These are phyloP conservation scores for Perca flavescens DNA, from an alignment of 2,113 vertebrate genomes.

Conservation along the genomic window DNA sequence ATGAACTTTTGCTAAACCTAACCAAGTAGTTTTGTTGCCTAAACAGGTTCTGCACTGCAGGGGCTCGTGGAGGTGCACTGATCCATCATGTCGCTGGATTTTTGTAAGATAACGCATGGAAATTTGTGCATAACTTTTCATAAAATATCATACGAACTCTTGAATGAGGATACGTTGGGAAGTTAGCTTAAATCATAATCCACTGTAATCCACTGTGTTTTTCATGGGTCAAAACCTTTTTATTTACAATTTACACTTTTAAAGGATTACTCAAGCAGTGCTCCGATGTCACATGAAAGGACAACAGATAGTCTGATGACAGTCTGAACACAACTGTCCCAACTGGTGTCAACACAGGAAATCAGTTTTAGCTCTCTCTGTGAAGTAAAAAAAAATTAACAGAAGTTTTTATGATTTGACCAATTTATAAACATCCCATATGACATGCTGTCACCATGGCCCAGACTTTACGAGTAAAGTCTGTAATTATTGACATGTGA, in stretches of 20 bases:
- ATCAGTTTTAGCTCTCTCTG: constrained; percentile 13
- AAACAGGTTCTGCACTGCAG: too few relatives aligned
- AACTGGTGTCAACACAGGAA: constrained; percentile 24
- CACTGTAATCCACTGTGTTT: not conserved
- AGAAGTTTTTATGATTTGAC: constrained; percentile 24
- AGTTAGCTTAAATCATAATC: not conserved
- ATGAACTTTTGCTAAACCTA: too few relatives aligned
- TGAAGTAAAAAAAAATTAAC: constrained; percentile 20
- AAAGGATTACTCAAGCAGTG: constrained; percentile 9
- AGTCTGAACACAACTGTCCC: constrained; percentile 10
- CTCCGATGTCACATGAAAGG: not conserved
- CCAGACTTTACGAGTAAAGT: constrained; percentile 15
- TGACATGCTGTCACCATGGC: constrained; percentile 20
- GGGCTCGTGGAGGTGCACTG: too few relatives aligned
- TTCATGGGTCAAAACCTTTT: constrained; percentile 1
- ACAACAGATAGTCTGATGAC: not conserved
- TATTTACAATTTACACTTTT: constrained; percentile 6
- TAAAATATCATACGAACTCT: too few relatives aligned
- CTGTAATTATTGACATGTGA: constrained; percentile 48
- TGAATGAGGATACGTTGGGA: too few relatives aligned
- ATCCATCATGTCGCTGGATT: too few relatives aligned
- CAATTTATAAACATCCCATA: constrained; percentile 22
- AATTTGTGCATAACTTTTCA: too few relatives aligned
- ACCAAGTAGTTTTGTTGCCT: too few relatives aligned
- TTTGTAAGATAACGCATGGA: too few relatives aligned